Evolutionary conservation across 2,888 invertebrate species (phyloP), one percentile per base, ranked within the genome.

Genomic region (Andrena trimmerana): DNA sequence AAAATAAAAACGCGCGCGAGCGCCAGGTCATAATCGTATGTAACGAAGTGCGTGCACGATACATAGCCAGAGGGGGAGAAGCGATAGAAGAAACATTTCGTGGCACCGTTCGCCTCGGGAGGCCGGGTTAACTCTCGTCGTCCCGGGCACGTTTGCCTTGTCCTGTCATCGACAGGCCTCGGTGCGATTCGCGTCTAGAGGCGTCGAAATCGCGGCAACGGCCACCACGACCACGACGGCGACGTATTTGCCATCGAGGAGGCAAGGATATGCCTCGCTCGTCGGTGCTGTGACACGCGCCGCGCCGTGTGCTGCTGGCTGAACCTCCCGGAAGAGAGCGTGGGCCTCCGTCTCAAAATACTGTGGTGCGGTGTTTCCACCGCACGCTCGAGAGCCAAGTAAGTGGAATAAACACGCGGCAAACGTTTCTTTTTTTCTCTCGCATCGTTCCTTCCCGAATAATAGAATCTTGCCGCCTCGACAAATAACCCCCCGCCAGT

Each of bases 311-410:
- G 90, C 88, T 88, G 86, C 88, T 88, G 86, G 86, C 84, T 88
- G 87, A 89, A 89, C 79, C 86, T 89, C 91, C 91, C 92, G 92
- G 91, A 92, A 92, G 91, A 92, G 88, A 90, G 90, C 87, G 90
- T 89, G 90, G 89, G 89, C 88, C 90, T 90, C 84, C 90, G 88
- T 91, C 92, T 91, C 90, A 90, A 92, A 92, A 91, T 91, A 91
- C 90, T 82, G 88, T 85, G 82, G 24, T 87, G 86, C 80, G 78
- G 67, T 67, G 57, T 74, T 50, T 78, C 71, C 73, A 68, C 82
- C 88, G 86, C 81, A 88, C 85, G 71, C 85, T 87, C 85, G 83
- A 87, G 88, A 90, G 89, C 88, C 92, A 92, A 92, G 92, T 92
- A 92, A 92, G 92, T 92, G 89, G 76, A 90, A 90, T 78, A 88